Conservation (phyloP, 1,140 invertebrate genomes). For the Pogonomyrmex barbatus region DNA sequence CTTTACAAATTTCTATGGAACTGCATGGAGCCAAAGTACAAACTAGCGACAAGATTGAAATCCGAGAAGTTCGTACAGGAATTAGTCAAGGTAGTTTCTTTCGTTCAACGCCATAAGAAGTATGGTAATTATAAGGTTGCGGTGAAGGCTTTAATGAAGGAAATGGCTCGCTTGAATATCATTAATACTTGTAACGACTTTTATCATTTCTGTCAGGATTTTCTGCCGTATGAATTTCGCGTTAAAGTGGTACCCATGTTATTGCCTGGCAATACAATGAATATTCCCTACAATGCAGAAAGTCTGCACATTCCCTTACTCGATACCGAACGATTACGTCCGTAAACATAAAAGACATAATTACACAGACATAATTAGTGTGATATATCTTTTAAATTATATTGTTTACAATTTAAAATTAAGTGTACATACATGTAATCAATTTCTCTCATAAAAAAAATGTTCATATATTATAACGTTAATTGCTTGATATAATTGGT, state of each 20-base stretch:
- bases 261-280: constrained; percentile 76
- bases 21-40: constrained; percentile 76
- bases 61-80: constrained; percentile 78
- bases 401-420: background rate
- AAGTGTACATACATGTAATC: background rate
- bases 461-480: background rate
- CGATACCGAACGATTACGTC: background rate
- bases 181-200: constrained; percentile 77
- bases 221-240: constrained; percentile 79
- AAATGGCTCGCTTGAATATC: constrained; percentile 77
- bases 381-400: constrained; percentile 3
- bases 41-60: constrained; percentile 61
- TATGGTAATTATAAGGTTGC: constrained; percentile 73
- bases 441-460: background rate
- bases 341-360: background rate
- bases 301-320: constrained; percentile 72
- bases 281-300: constrained; percentile 75
- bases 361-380: background rate
- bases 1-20: constrained; percentile 81
- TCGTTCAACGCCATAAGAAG: constrained; percentile 67
- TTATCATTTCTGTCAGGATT: constrained; percentile 79
- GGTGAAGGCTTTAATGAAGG: constrained; percentile 72
- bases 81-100: constrained; percentile 54
- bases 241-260: constrained; percentile 78
- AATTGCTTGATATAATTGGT: background rate